These are phyloP conservation scores for Nephrotoma flavescens DNA, from an alignment of 2,888 invertebrate species.

Conservation along the genomic window DNA sequence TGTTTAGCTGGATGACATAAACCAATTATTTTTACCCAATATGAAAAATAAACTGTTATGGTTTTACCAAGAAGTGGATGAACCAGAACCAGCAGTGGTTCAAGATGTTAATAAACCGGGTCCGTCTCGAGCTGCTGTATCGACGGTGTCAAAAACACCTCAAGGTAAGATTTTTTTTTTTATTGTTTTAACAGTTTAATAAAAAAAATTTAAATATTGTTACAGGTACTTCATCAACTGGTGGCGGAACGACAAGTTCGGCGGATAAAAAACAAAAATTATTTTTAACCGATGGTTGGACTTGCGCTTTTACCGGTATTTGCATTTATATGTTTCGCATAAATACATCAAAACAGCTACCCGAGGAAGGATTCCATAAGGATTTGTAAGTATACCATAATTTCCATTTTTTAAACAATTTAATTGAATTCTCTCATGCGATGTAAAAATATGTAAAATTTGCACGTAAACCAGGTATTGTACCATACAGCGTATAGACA, in stretches of 20 bases:
- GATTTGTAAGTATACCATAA: constrained; percentile 41
- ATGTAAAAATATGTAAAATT: neutral
- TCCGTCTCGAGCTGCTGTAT: constrained; percentile 36
- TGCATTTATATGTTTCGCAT: constrained; percentile 78
- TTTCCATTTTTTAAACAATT: neutral
- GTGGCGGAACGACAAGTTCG: constrained; percentile 8
- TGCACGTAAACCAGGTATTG: neutral
- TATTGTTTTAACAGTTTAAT: neutral
- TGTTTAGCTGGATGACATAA: constrained; percentile 66
- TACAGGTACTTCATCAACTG: constrained; percentile 31
- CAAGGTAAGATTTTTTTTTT: constrained; percentile 21
- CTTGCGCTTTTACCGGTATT: constrained; percentile 62
- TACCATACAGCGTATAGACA: too few species aligned
- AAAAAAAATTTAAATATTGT: too few species aligned
- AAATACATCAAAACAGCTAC: constrained; percentile 68
- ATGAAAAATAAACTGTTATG: constrained; percentile 73
- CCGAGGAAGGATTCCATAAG: constrained; percentile 87
- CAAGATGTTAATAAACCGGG: constrained; percentile 33
- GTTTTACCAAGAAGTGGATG: constrained; percentile 79
- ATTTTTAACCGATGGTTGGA: constrained; percentile 75
- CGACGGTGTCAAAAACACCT: constrained; percentile 30
- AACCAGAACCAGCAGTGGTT: constrained; percentile 36
- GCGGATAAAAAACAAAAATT: constrained; percentile 51
- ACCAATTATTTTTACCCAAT: constrained; percentile 70
- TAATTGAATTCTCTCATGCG: too few species aligned